A percentile compares a stretch with the other conserved stretches of the same genome.
phyloP scores from a whole-genome alignment of 2,113 vertebrate genomes.

The Corythornis vintsioides region DNA sequence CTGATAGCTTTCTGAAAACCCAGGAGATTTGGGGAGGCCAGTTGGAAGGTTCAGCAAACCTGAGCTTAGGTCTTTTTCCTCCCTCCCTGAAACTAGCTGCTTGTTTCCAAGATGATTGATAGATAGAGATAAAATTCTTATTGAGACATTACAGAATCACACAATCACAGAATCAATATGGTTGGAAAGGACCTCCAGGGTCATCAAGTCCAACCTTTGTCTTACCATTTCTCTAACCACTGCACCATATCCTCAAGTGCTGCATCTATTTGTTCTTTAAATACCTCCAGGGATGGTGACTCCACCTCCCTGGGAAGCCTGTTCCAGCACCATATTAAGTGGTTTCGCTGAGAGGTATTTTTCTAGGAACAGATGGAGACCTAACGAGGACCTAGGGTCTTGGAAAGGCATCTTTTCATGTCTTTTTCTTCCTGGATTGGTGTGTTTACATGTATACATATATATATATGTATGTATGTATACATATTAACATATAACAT shows the following conservation, averaged over 20 bases:
- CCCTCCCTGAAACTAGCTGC: fast-evolving
- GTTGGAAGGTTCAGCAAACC: neutral
- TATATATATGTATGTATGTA: fast-evolving
- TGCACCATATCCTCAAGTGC: too few species aligned
- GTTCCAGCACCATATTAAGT: neutral
- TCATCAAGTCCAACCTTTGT: too few species aligned
- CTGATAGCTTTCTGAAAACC: neutral
- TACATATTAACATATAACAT: too few species aligned
- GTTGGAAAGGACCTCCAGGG: too few species aligned
- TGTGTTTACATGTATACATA: neutral
- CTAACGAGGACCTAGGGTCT: neutral
- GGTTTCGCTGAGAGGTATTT: neutral
- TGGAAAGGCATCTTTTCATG: neutral
- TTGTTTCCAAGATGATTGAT: neutral
- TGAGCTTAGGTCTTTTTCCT: neutral
- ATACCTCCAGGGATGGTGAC: too few species aligned
- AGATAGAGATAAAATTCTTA: neutral
- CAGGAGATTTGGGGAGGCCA: neutral
- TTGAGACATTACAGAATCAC: neutral
- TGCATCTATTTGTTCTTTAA: too few species aligned
- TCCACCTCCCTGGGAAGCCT: too few species aligned
- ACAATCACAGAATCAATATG: too few species aligned
- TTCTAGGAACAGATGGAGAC: neutral
- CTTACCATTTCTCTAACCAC: too few species aligned
- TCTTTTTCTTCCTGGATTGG: neutral